Evolutionary conservation across 2,113 vertebrate genomes (phyloP), one percentile per base, ranked within the genome.

Genomic region (Mus musculus): DNA sequence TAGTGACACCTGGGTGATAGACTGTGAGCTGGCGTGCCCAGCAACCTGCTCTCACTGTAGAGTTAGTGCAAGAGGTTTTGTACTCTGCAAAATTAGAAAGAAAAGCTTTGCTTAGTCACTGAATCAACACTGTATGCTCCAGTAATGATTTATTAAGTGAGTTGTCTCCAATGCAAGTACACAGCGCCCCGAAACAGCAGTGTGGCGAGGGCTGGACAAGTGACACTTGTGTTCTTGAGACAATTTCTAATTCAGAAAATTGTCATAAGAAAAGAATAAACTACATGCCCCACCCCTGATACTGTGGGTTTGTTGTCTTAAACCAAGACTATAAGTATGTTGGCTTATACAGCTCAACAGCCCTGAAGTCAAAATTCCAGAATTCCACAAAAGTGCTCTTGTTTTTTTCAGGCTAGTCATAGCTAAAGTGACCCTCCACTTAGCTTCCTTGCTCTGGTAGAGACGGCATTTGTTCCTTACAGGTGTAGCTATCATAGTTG

Each of bases 91-190:
- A 92, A 82, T 5, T 28, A 72, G 67, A 94, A 87, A 82, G 69
- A 93, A 95, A 82, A 33, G 61, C 88, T 95, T 77, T 92, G 39
- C 93, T 95, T 96, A 89, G 52, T 91, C 49, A 87, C 22, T 0
- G 39, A 11, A 49, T 73, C 82, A 71, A 73, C 36, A 77, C n/a
- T 93, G 71, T 84, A 78, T 87, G 24, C 69, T 54, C 56, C 49
- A 96, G 73, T 33, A 89, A 91, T 54, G 91, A 73, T 39, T 96
- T 95, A 36, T 56, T 76, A 77, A 94, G 61, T 42, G 30, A 7
- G 61, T 77, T 96, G 73, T 89, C 94, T 94, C 91, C 73, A 80
- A 91, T 30, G 20, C 24, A 75, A 95, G 59, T 71, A 20, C 26
- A 91, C 20, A 59, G 16, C 71, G 75, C 85, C 30, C 69, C 17